phyloP scores from a whole-genome alignment of 2,797 vertebrate genomes.

The Alouatta caraya region DNA sequence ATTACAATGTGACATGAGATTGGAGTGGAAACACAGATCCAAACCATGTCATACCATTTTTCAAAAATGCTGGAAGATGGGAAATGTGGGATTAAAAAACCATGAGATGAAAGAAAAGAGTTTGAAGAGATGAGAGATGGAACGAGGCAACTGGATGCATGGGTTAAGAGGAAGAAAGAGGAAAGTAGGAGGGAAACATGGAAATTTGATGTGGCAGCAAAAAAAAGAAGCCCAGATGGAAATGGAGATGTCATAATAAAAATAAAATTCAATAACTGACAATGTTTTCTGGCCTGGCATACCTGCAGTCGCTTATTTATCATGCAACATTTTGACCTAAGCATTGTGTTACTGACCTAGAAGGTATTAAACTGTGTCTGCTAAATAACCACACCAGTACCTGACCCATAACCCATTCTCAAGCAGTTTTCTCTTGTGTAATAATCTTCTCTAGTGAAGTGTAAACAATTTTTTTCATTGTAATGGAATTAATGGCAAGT shows the following conservation, averaged over 20 bases:
- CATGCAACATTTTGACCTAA: slow-evolving; percentile 26
- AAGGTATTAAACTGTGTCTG: not conserved
- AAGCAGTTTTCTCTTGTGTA: not conserved
- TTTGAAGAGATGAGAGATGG: accelerated
- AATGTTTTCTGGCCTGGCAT: not conserved
- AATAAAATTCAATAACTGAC: not conserved
- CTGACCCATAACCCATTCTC: not conserved
- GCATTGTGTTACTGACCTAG: not conserved
- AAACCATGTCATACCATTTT: not conserved
- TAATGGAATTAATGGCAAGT: not conserved
- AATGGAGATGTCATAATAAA: not conserved
- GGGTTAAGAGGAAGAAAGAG: not conserved
- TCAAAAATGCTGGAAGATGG: not conserved
- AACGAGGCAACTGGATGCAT: accelerated
- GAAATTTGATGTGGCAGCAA: too few relatives aligned
- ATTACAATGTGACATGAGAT: not conserved
- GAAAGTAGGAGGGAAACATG: not conserved
- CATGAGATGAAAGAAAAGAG: too few relatives aligned
- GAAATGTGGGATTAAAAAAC: not conserved
- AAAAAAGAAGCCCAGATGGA: not conserved
- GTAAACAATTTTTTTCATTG: not conserved
- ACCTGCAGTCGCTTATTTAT: not conserved
- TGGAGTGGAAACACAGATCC: not conserved
- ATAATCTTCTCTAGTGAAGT: not conserved
- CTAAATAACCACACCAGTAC: not conserved